Evolutionary conservation across 2,888 invertebrate genomes (phyloP).

Genomic region (Apodemia duryi): DNA sequence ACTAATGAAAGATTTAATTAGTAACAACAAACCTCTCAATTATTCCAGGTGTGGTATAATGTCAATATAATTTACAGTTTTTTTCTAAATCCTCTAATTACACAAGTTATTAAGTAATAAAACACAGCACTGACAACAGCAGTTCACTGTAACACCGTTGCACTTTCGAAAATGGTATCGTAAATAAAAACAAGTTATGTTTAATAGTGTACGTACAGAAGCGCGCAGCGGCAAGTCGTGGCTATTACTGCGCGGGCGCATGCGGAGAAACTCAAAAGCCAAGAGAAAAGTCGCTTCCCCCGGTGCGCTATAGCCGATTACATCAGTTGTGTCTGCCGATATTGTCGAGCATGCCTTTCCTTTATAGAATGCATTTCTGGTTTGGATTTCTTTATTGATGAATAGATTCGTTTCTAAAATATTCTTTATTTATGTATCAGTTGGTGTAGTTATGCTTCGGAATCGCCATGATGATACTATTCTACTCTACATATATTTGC

Average conservation of each 20-base stretch:
- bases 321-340: constrained; percentile 57
- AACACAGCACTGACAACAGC: constrained; percentile 36
- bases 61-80: constrained; percentile 37
- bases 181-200: constrained; percentile 15
- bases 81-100: constrained; percentile 42
- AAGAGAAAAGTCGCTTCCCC: constrained; percentile 67
- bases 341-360: constrained; percentile 37
- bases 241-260: constrained; percentile 55
- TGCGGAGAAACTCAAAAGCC: constrained; percentile 69
- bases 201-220: constrained; percentile 31
- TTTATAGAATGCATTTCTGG: constrained; percentile 14
- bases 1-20: constrained; percentile 27
- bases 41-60: constrained; percentile 49
- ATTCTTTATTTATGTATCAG: not conserved
- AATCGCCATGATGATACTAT: not conserved
- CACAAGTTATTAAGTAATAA: constrained; percentile 46
- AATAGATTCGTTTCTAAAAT: constrained; percentile 4
- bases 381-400: constrained; percentile 11
- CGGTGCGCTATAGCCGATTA: constrained; percentile 54
- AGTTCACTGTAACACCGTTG: constrained; percentile 30
- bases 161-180: constrained; percentile 30
- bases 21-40: constrained; percentile 58
- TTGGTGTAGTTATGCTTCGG: not conserved
- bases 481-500: not conserved
- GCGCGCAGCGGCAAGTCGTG: constrained; percentile 54